Evolutionary conservation across 2,888 invertebrate genomes (phyloP).

Genomic region (Drosophila fulvimacula): DNA sequence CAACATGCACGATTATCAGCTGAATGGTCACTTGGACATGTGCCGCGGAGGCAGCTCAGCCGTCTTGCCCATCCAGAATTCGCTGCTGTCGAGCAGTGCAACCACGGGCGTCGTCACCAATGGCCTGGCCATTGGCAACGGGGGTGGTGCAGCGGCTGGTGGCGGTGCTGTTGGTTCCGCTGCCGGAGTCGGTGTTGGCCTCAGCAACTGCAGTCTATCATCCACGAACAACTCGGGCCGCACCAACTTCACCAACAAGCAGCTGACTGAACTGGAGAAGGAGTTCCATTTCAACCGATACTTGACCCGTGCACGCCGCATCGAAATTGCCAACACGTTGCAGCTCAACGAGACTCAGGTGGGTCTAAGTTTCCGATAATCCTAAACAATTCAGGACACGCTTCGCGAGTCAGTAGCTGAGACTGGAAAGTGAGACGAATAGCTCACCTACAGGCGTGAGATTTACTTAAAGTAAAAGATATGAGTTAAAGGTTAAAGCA

Average conservation of each 20-base stretch:
- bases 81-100: slow-evolving; percentile 71
- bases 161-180: slow-evolving; percentile 63
- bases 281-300: slow-evolving; percentile 99
- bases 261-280: slow-evolving; percentile 99
- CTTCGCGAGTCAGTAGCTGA: background rate
- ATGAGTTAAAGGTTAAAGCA: no score
- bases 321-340: slow-evolving; percentile 98
- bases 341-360: slow-evolving; percentile 98
- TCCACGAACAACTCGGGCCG: slow-evolving; percentile 93
- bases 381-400: background rate
- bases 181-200: slow-evolving; percentile 41
- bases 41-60: slow-evolving; percentile 72
- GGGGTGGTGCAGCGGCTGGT: slow-evolving; percentile 37
- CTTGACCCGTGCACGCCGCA: slow-evolving; percentile 97
- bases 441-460: no score
- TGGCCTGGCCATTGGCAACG: slow-evolving; percentile 84
- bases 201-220: slow-evolving; percentile 79
- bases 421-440: background rate
- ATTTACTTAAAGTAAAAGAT: no score
- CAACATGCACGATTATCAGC: slow-evolving; percentile 86
- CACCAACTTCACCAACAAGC: slow-evolving; percentile 99
- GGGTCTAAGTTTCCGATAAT: slow-evolving; percentile 23
- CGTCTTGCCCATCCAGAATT: slow-evolving; percentile 71
- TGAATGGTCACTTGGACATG: slow-evolving; percentile 83
- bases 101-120: slow-evolving; percentile 39